Evolutionary conservation across 2,888 invertebrate species (phyloP).

Genomic region (Pharmacophagus antenor): DNA sequence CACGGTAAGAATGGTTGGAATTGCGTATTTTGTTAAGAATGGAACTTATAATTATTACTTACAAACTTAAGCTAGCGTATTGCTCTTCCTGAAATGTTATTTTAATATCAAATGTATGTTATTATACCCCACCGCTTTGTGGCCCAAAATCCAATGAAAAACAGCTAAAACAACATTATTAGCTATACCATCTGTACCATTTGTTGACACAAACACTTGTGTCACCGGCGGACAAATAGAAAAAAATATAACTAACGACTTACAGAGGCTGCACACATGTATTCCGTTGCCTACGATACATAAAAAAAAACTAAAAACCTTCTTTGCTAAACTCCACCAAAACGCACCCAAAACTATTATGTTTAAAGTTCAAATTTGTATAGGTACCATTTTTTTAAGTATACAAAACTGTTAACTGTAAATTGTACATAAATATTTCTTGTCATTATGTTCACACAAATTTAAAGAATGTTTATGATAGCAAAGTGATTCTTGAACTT

Average conservation of each 20-base stretch:
- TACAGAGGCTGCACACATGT: slow-evolving; percentile 63
- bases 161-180: slow-evolving; percentile 42
- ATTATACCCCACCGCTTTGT: neutral
- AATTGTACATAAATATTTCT: slow-evolving; percentile 62
- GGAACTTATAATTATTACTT: too few species aligned
- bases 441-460: slow-evolving; percentile 51
- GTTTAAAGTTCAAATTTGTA: slow-evolving; percentile 17
- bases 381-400: slow-evolving; percentile 19
- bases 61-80: neutral
- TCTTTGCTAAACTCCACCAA: neutral
- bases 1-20: too few species aligned
- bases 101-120: neutral
- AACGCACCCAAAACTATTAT: neutral
- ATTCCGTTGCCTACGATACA: slow-evolving; percentile 54
- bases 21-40: too few species aligned
- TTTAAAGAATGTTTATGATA: slow-evolving; percentile 22
- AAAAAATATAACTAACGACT: slow-evolving; percentile 61
- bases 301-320: slow-evolving; percentile 37
- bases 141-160: neutral
- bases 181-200: slow-evolving; percentile 63
- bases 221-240: slow-evolving; percentile 55
- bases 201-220: slow-evolving; percentile 69
- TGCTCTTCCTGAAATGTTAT: neutral
- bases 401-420: slow-evolving; percentile 49
- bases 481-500: slow-evolving; percentile 34